Base-by-base conservation (phyloP, 2,113 vertebrate species). In the Numenius arquata region DNA sequence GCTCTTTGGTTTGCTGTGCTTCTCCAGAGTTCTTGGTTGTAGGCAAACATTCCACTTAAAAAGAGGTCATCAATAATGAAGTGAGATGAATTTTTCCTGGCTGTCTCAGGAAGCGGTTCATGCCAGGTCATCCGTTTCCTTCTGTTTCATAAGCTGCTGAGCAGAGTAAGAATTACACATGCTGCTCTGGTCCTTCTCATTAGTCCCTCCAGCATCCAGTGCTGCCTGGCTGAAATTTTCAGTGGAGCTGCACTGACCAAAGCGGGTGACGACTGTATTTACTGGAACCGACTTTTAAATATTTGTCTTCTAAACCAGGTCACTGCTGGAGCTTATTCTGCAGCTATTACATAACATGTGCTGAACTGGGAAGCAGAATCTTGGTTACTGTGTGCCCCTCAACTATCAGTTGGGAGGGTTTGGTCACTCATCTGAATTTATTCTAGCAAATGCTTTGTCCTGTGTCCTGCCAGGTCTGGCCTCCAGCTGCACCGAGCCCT, bases 1-100 rank as follows among this genome's bases (percentile, higher is more conserved):
- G 2, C 36, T 74, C 61, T 70, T 81, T 40, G 40, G 61, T 61
- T 75, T 75, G 43, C 56, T 62, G 27, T 47, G 70, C 61, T 93
- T 34, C 91, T 89, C 45, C 68, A 10, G 56, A 43, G 25, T 52
- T 94, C 78, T 77, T 87, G 81, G 68, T 72, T 76, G 72, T 58
- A 63, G 77, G 83, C 92, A 94, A 85, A 34, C 66, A n/a, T n/a
- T 90, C 86, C 43, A 41, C 76, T 71, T 55, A 30, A 76, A 85
- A 96, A 77, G 88, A 89, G 91, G 66, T 50, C 85, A 94, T 95
- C 82, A 91, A 41, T 95, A 97, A 92, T 96, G 88, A 91, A 95
- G 72, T 0, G 1, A 45, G 76, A 80, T 55, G 59, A 89, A 38
- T 56, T 82, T 91, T 90, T 80, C 45, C 84, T 48, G 68, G 34